phyloP scores from a whole-genome alignment of 2,888 invertebrate genomes.

The Kryphioiulus occultus region DNA sequence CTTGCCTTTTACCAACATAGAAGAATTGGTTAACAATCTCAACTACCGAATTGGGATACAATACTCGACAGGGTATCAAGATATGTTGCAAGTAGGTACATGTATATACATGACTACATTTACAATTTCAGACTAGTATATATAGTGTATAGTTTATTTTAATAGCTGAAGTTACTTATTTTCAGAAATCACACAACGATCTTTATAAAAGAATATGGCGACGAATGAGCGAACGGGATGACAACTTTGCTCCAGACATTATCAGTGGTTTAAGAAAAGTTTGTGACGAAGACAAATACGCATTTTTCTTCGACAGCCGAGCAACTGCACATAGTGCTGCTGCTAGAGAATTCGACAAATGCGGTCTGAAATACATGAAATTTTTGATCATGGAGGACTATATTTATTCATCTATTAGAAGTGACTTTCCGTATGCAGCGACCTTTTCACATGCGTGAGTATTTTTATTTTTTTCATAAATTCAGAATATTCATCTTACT shows the following conservation, averaged over 20 bases:
- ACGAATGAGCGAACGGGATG: background rate
- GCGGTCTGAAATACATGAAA: background rate
- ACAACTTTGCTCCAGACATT: background rate
- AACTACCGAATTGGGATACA: conserved; percentile 4
- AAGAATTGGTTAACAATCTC: conserved; percentile 4
- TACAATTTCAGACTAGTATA: background rate
- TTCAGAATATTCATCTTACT: too few species aligned
- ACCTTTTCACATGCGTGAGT: conserved; percentile 13
- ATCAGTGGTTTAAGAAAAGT: background rate
- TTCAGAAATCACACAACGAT: background rate
- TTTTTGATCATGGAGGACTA: background rate
- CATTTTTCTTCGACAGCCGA: background rate
- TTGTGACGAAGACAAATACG: background rate
- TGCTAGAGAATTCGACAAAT: background rate
- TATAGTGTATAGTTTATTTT: too few species aligned
- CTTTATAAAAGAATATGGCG: conserved; percentile 26
- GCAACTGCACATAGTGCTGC: background rate
- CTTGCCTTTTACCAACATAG: conserved; percentile 2
- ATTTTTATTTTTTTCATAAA: too few species aligned
- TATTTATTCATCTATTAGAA: background rate
- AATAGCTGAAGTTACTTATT: background rate
- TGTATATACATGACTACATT: too few species aligned
- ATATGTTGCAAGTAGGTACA: background rate
- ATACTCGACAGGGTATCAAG: background rate
- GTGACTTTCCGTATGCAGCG: background rate